Conservation (phyloP, 2,797 vertebrate species). For the Amphiprion clarkii region DNA sequence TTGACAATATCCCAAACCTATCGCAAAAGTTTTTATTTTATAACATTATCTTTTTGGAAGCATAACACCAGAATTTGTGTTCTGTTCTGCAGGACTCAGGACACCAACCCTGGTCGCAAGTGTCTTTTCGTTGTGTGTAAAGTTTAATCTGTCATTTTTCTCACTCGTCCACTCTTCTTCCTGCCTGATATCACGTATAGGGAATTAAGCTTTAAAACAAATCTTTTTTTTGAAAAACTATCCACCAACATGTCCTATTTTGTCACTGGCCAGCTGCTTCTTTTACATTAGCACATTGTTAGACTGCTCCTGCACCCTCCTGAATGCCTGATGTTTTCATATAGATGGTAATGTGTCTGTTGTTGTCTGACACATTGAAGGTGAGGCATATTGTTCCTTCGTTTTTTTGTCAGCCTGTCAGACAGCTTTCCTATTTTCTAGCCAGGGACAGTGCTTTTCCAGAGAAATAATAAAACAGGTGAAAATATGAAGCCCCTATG, state of each 20-base stretch:
- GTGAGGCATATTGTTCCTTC: constrained; percentile 36
- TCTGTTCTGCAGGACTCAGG: constrained; percentile 5
- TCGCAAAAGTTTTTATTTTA: not conserved
- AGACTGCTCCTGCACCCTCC: constrained; percentile 14
- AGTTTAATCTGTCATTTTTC: not conserved
- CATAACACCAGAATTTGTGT: not conserved
- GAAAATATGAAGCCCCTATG: constrained; percentile 43
- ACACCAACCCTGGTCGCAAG: not conserved
- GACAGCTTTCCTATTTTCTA: constrained; percentile 56
- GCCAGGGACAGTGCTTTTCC: constrained; percentile 50
- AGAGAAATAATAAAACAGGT: constrained; percentile 52
- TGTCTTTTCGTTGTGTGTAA: constrained; percentile 6
- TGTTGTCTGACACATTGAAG: constrained; percentile 58
- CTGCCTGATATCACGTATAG: not conserved
- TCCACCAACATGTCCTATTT: not conserved
- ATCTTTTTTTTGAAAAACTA: constrained; percentile 1
- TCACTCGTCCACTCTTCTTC: not conserved
- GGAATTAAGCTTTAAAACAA: constrained; percentile 28
- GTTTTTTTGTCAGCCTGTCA: constrained; percentile 53
- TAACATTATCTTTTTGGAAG: no score
- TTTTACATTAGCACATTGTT: constrained; percentile 13
- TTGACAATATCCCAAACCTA: not conserved
- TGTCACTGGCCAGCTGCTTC: not conserved
- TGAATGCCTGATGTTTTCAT: constrained; percentile 43
- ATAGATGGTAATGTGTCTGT: constrained; percentile 50